These are phyloP conservation scores for Elephas maximus DNA, from an alignment of 2,113 vertebrate species.

Conservation along the genomic window DNA sequence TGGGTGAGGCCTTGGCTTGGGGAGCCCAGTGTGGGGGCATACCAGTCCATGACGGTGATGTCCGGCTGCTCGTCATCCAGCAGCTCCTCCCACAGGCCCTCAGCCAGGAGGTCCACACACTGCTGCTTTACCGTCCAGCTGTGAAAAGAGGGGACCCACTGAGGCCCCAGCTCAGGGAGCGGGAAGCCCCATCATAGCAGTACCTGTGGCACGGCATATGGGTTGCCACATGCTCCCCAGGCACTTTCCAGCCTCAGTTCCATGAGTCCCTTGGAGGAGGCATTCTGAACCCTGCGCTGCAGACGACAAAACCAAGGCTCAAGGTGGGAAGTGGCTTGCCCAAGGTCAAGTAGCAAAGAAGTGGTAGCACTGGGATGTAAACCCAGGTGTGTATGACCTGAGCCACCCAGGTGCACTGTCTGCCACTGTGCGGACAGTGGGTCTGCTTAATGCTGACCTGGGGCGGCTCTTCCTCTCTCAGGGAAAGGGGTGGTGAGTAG, in stretches of 20 bases:
- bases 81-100: slow-evolving; percentile 93
- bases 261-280: too few relatives aligned
- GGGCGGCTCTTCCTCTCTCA: background rate
- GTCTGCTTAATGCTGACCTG: background rate
- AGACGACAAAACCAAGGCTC: background rate
- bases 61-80: slow-evolving; percentile 92
- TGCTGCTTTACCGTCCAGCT: slow-evolving; percentile 95
- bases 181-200: background rate
- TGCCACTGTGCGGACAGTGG: background rate
- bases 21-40: rapidly evolving
- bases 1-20: rapidly evolving
- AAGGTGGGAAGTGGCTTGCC: background rate
- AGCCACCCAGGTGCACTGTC: background rate
- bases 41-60: slow-evolving; percentile 94
- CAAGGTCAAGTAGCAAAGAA: background rate
- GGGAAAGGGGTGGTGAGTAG: background rate
- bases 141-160: background rate
- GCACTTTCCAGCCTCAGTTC: background rate
- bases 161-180: too few relatives aligned
- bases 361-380: background rate
- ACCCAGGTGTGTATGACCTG: background rate
- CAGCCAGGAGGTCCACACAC: slow-evolving; percentile 91
- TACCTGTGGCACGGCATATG: rapidly evolving
- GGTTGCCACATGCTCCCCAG: background rate
- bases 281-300: background rate